These are phyloP conservation scores for Ernsta delagoae DNA, from an alignment of 2,888 invertebrate genomes.

Conservation along the genomic window DNA sequence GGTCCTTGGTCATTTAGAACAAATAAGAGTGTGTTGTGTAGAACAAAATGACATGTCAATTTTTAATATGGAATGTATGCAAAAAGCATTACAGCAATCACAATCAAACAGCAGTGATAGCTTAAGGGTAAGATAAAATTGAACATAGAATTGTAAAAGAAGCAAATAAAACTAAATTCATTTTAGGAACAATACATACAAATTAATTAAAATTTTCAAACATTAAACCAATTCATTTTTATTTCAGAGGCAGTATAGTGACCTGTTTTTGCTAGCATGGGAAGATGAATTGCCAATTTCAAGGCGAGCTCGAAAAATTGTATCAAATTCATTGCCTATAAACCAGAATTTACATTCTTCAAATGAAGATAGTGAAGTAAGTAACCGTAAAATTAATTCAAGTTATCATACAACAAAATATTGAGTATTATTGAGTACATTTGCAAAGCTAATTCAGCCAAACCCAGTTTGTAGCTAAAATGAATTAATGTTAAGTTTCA, in stretches of 20 bases:
- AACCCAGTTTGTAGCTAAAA: too few relatives aligned
- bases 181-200: too few relatives aligned
- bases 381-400: conserved; percentile 1
- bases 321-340: conserved; percentile 84
- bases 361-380: conserved; percentile 92
- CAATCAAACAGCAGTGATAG: conserved; percentile 95
- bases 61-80: conserved; percentile 95
- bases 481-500: too few relatives aligned
- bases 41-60: conserved; percentile 89
- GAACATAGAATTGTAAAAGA: neutral
- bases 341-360: conserved; percentile 87
- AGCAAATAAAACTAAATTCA: too few relatives aligned
- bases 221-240: neutral
- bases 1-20: conserved; percentile 96
- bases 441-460: too few relatives aligned
- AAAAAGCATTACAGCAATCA: conserved; percentile 94
- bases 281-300: conserved; percentile 91
- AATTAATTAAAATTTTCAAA: too few relatives aligned
- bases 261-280: conserved; percentile 95
- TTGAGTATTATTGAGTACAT: too few relatives aligned
- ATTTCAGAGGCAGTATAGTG: conserved; percentile 93
- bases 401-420: too few relatives aligned
- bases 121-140: conserved; percentile 86
- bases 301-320: conserved; percentile 86
- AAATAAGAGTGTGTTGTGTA: conserved; percentile 91